A percentile compares a stretch with the other conserved stretches of the same genome.
phyloP scores from a whole-genome alignment of 2,797 vertebrate species.

The Pampus argenteus region DNA sequence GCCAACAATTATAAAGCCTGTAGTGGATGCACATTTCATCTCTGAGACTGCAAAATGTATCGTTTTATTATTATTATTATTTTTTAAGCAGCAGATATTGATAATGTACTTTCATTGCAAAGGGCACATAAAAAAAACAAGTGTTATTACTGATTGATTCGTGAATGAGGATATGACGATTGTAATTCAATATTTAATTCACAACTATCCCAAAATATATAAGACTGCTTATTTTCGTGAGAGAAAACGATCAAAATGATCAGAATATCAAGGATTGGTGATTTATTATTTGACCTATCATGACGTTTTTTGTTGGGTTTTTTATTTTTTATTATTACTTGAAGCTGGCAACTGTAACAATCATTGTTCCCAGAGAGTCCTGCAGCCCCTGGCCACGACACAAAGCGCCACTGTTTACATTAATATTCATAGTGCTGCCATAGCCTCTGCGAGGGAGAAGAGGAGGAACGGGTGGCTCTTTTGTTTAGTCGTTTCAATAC shows the following conservation, averaged over 20 bases:
- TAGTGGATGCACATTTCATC: slow-evolving; percentile 2
- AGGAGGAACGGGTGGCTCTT: slow-evolving; percentile 91
- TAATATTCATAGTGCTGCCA: slow-evolving; percentile 91
- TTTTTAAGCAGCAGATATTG: not conserved
- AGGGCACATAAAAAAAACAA: not conserved
- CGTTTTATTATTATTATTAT: no score
- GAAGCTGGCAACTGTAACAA: slow-evolving; percentile 77
- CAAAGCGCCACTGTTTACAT: slow-evolving; percentile 91
- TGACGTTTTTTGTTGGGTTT: slow-evolving; percentile 38
- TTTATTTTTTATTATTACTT: slow-evolving; percentile 37
- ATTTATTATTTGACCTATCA: slow-evolving; percentile 33
- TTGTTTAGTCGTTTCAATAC: slow-evolving; percentile 89
- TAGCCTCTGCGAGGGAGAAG: slow-evolving; percentile 84
- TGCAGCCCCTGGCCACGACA: slow-evolving; percentile 85
- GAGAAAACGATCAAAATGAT: not conserved
- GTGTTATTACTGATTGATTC: not conserved
- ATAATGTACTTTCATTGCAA: not conserved
- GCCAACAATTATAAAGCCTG: slow-evolving; percentile 59
- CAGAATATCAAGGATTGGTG: slow-evolving; percentile 1
- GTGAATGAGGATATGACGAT: not conserved
- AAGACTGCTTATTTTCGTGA: not conserved
- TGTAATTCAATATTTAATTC: not conserved
- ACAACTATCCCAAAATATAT: slow-evolving; percentile 3
- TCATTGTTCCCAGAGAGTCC: slow-evolving; percentile 87
- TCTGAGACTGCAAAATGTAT: slow-evolving; percentile 15